Conservation (phyloP, 2,797 vertebrate species). For the Anguilla obscura region DNA sequence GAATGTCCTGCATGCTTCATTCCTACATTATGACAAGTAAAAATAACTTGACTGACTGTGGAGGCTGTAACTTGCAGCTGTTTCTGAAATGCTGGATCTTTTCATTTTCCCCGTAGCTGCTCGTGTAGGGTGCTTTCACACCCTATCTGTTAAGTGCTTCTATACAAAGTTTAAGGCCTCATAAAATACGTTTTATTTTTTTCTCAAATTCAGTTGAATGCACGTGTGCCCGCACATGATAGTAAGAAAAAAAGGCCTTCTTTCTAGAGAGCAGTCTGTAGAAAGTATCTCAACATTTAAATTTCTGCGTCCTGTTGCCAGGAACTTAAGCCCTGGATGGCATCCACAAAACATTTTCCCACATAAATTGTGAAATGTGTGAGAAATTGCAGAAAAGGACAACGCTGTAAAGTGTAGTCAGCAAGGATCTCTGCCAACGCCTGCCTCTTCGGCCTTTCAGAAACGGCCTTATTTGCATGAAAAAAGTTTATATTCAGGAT, state of each 20-base stretch:
- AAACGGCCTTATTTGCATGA: conserved; percentile 68
- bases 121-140: too few species aligned
- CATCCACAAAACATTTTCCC: conserved; percentile 60
- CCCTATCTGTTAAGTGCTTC: too few species aligned
- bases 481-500: conserved; percentile 52
- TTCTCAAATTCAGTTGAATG: too few species aligned
- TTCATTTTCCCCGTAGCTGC: too few species aligned
- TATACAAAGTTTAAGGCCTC: too few species aligned
- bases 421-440: conserved; percentile 56
- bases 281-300: conserved; percentile 53
- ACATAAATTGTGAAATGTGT: conserved; percentile 44
- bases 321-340: conserved; percentile 65
- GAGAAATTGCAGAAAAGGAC: conserved; percentile 39
- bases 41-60: background rate
- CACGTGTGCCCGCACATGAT: background rate
- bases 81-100: background rate
- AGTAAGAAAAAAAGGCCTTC: background rate
- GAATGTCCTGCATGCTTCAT: background rate
- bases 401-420: conserved; percentile 50
- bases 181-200: too few species aligned
- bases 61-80: background rate
- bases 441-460: conserved; percentile 54
- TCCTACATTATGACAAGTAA: background rate
- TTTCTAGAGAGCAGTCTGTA: conserved; percentile 14
- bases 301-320: conserved; percentile 63